Evolutionary conservation across 2,888 invertebrate genomes (phyloP).

Genomic region (Adelognathus sp.): DNA sequence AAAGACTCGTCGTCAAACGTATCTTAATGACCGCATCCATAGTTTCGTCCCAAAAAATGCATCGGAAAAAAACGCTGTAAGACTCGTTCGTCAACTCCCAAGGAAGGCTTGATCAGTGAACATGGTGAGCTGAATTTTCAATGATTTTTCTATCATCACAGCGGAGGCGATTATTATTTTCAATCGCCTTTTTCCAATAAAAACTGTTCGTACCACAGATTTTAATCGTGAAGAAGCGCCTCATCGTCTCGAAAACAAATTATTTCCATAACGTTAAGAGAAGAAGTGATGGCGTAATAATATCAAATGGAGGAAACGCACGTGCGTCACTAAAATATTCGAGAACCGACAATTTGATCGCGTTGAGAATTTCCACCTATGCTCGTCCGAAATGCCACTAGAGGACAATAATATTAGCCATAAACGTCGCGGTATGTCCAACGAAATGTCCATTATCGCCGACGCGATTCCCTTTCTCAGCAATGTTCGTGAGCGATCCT

Average conservation of each 20-base stretch:
- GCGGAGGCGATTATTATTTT: too few species aligned
- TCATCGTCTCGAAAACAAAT: neutral
- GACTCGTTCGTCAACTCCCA: too few species aligned
- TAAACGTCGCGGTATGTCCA: slow-evolving; percentile 55
- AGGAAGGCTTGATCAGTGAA: too few species aligned
- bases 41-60: too few species aligned
- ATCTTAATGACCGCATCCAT: too few species aligned
- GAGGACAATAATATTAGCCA: slow-evolving; percentile 52
- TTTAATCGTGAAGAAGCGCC: too few species aligned
- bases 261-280: neutral
- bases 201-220: too few species aligned
- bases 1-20: too few species aligned
- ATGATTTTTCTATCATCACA: too few species aligned
- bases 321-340: slow-evolving; percentile 34
- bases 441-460: slow-evolving; percentile 47
- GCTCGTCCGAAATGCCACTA: neutral
- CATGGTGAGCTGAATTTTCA: too few species aligned
- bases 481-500: neutral
- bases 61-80: too few species aligned
- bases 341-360: slow-evolving; percentile 24
- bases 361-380: slow-evolving; percentile 20
- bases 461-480: slow-evolving; percentile 3
- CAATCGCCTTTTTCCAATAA: too few species aligned
- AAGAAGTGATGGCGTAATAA: neutral
- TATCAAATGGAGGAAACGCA: neutral